phyloP scores from a whole-genome alignment of 2,113 vertebrate species.

The Sebastes fasciatus region DNA sequence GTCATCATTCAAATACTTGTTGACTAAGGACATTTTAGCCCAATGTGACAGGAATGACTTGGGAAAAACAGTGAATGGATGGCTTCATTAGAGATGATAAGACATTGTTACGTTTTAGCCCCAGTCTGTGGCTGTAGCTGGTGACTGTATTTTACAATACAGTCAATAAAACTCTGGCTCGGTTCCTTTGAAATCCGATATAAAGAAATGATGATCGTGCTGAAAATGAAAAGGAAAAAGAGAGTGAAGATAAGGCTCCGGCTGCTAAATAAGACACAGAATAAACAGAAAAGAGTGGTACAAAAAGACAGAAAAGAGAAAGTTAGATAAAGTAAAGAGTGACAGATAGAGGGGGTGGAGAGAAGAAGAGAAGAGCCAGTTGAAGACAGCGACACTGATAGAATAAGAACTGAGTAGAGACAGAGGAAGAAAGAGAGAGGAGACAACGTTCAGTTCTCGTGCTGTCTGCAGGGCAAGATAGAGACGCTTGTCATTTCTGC shows the following conservation, averaged over 20 bases:
- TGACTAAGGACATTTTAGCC: not conserved
- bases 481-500: constrained; percentile 44
- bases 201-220: not conserved
- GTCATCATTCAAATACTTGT: not conserved
- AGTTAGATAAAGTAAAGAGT: not conserved
- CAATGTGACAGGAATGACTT: too few relatives aligned
- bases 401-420: constrained; percentile 4
- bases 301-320: not conserved
- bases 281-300: not conserved
- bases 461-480: constrained; percentile 44
- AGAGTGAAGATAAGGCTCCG: not conserved
- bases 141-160: not conserved
- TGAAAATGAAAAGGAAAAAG: not conserved
- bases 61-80: not conserved
- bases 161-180: not conserved
- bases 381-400: constrained; percentile 2
- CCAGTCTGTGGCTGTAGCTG: not conserved
- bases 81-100: not conserved
- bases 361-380: not conserved
- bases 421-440: not conserved
- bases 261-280: not conserved
- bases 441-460: not conserved
- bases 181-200: not conserved
- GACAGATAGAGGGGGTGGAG: not conserved
- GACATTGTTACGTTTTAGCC: not conserved